phyloP scores from a whole-genome alignment of 2,113 vertebrate genomes.

The Labeo catla region DNA sequence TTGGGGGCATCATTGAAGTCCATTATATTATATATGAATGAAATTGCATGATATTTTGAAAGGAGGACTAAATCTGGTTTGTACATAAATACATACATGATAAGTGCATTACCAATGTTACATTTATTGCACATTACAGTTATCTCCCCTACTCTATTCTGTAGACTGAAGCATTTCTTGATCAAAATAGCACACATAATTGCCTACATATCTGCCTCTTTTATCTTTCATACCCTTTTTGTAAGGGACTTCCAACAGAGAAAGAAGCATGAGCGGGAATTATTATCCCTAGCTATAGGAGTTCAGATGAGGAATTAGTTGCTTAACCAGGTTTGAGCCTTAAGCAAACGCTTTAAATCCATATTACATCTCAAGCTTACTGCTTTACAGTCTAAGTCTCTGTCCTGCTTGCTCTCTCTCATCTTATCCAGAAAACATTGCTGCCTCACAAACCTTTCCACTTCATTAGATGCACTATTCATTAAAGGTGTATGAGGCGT shows the following conservation, averaged over 20 bases:
- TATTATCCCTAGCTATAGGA: conserved; percentile 66
- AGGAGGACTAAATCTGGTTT: not conserved
- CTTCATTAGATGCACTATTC: not conserved
- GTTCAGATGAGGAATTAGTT: conserved; percentile 70
- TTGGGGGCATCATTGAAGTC: no score
- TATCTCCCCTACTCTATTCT: not conserved
- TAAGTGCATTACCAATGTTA: not conserved
- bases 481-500: conserved; percentile 26
- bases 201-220: conserved; percentile 12
- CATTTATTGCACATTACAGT: not conserved
- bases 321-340: conserved; percentile 68
- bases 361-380: conserved; percentile 51
- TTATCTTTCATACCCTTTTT: conserved; percentile 49
- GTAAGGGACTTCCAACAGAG: conserved; percentile 64
- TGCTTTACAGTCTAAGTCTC: conserved; percentile 40
- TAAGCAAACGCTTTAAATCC: conserved; percentile 68
- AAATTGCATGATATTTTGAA: not conserved
- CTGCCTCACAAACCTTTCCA: not conserved
- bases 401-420: not conserved
- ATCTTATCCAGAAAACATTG: not conserved
- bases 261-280: conserved; percentile 66
- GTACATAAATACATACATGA: not conserved
- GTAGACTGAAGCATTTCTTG: not conserved
- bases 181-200: not conserved
- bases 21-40: no score